A percentile compares a stretch with the other conserved stretches of the same genome.
Conservation (phyloP, 1,140 invertebrate genomes). For the Anoplolepis gracilipes region DNA sequence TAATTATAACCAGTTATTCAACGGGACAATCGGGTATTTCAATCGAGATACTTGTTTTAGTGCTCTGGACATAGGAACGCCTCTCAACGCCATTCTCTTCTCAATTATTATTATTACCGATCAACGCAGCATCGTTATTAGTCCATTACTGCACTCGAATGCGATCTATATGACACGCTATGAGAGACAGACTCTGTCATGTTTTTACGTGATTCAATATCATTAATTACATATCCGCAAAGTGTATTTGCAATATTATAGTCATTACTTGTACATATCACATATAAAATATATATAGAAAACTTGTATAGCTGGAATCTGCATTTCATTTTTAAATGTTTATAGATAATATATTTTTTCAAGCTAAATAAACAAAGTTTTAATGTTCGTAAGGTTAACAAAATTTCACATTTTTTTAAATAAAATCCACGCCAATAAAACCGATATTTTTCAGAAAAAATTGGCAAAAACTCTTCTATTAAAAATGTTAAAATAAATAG, state of each 20-base stretch:
- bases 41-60: neutral
- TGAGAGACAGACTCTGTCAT: neutral
- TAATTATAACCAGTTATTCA: neutral
- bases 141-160: neutral
- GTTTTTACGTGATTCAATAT: neutral
- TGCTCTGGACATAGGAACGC: neutral
- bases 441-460: no score
- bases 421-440: no score
- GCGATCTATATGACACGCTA: neutral
- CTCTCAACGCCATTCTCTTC: neutral
- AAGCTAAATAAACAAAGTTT: neutral
- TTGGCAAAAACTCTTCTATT: no score
- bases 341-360: neutral
- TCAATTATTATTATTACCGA: slow-evolving; percentile 14
- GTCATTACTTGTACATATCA: neutral
- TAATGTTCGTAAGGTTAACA: no score
- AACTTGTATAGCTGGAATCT: neutral
- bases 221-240: neutral
- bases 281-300: neutral
- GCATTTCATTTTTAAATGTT: neutral
- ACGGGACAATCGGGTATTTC: neutral
- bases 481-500: no score
- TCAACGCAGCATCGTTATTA: slow-evolving; percentile 17
- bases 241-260: neutral
- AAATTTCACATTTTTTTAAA: no score